phyloP scores from a whole-genome alignment of 1,140 invertebrate genomes.

The Papilio machaon region DNA sequence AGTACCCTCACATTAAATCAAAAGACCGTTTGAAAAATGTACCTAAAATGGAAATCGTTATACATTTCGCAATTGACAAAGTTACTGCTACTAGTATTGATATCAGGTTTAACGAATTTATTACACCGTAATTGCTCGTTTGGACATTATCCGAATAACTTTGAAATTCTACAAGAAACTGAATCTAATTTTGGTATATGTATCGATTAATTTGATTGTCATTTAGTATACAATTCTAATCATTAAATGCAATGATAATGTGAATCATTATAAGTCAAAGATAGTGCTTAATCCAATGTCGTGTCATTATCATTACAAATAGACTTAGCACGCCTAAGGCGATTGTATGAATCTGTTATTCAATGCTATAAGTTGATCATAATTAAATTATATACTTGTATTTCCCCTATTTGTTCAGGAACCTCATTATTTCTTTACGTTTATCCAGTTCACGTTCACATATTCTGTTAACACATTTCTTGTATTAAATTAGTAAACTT shows the following conservation, averaged over 20 bases:
- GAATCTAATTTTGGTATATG: background rate
- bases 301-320: conserved; percentile 6
- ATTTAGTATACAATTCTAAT: background rate
- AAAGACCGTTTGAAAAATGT: background rate
- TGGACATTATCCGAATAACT: conserved; percentile 1
- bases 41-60: background rate
- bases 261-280: conserved; percentile 14
- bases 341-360: background rate
- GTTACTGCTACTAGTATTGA: background rate
- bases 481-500: too few relatives aligned
- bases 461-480: too few relatives aligned
- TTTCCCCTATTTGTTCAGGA: too few relatives aligned
- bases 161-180: conserved; percentile 7
- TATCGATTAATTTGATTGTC: conserved; percentile 13
- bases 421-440: too few relatives aligned
- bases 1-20: too few relatives aligned
- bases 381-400: background rate
- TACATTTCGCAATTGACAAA: background rate
- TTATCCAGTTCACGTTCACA: too few relatives aligned
- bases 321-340: background rate
- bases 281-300: background rate
- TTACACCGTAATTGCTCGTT: background rate
- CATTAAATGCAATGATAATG: background rate
- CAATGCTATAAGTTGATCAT: background rate
- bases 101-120: background rate